Evolutionary conservation across 1,140 invertebrate species (phyloP).

Genomic region (Drosophila neocordata): DNA sequence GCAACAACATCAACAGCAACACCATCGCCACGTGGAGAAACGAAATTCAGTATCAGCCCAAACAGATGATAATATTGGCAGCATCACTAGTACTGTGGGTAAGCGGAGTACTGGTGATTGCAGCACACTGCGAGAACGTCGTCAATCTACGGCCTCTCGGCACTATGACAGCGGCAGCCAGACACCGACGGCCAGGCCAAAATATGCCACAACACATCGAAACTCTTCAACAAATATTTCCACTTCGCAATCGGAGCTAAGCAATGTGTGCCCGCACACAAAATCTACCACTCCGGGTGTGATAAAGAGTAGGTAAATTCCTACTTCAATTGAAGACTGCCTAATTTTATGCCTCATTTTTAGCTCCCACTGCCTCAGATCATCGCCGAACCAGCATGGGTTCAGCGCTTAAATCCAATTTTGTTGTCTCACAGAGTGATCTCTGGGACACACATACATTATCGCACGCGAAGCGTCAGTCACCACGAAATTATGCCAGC

Average conservation of each 20-base stretch:
- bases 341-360: neutral
- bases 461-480: constrained; percentile 84
- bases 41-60: constrained; percentile 79
- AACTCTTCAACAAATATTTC: constrained; percentile 79
- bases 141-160: constrained; percentile 69
- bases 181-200: constrained; percentile 71
- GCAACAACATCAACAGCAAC: constrained; percentile 60
- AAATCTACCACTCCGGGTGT: constrained; percentile 64
- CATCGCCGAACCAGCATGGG: constrained; percentile 80
- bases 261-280: constrained; percentile 77
- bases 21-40: constrained; percentile 71
- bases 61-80: constrained; percentile 73
- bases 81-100: constrained; percentile 56
- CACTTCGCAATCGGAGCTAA: constrained; percentile 78
- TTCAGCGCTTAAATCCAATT: constrained; percentile 84
- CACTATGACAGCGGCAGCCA: constrained; percentile 78
- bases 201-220: constrained; percentile 69
- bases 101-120: constrained; percentile 63
- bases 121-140: constrained; percentile 59
- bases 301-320: constrained; percentile 58
- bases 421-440: constrained; percentile 86
- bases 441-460: constrained; percentile 86
- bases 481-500: constrained; percentile 76
- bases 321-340: neutral
- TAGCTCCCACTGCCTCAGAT: constrained; percentile 74